These are phyloP conservation scores for Melanotaenia nigrans DNA, from an alignment of 2,797 vertebrate genomes.

Conservation along the genomic window DNA sequence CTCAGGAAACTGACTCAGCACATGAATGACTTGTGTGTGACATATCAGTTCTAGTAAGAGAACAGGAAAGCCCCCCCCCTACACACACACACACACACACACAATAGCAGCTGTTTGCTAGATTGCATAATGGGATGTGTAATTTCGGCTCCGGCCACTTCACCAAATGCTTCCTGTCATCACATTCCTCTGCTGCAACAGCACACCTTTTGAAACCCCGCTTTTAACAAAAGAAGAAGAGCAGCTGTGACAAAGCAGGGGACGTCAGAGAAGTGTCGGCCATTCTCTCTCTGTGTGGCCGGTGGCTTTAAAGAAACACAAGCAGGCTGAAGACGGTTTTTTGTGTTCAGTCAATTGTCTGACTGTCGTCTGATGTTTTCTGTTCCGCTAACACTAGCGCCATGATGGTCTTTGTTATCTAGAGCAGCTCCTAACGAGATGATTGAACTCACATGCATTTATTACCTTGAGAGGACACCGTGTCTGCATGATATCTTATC, in stretches of 20 bases:
- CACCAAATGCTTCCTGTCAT: constrained; percentile 65
- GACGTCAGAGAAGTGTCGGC: constrained; percentile 47
- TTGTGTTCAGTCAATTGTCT: constrained; percentile 18
- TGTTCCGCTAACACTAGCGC: constrained; percentile 7
- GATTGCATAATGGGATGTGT: constrained; percentile 63
- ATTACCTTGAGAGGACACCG: not conserved
- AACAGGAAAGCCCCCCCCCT: not conserved
- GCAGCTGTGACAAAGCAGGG: constrained; percentile 47
- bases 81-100: too few relatives aligned
- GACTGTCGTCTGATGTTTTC: constrained; percentile 43
- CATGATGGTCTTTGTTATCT: constrained; percentile 7
- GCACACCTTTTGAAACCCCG: constrained; percentile 49
- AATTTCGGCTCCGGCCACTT: constrained; percentile 47
- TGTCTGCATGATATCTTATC: not conserved
- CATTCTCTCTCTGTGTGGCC: constrained; percentile 8
- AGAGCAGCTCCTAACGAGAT: constrained; percentile 9
- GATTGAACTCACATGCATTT: constrained; percentile 13
- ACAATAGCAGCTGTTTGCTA: constrained; percentile 37
- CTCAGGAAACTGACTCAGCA: constrained; percentile 58
- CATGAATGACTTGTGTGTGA: constrained; percentile 1
- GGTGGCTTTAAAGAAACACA: constrained; percentile 42
- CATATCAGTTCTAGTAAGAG: constrained; percentile 9
- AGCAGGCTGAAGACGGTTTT: constrained; percentile 4
- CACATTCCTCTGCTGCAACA: constrained; percentile 67
- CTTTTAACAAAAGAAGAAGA: constrained; percentile 51